Evolutionary conservation across 2,797 vertebrate species (phyloP), one percentile per base, ranked within the genome.

Genomic region (Hylomyscus alleni): DNA sequence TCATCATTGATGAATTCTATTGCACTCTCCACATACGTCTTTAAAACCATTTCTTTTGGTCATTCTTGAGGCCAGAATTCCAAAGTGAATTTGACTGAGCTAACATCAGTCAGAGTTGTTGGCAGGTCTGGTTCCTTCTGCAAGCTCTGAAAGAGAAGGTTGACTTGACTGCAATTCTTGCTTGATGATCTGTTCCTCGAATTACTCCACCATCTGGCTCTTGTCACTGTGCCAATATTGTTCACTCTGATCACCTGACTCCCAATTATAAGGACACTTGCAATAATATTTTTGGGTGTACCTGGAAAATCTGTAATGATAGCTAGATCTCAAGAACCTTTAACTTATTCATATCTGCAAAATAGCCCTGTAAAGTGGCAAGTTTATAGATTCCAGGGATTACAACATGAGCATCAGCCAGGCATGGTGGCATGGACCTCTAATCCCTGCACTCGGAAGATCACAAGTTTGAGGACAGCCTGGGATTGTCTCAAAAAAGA

Each of bases 281-380:
- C 69, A 47, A 93, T 90, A 73, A 37, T 81, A 92, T 78, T 88
- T 87, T 44, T 62, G 29, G 34, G 6, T 6, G 20, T 31, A 76
- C n/a, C 17, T 73, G 86, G 47, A 95, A 95, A 92, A 85, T 83
- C n/a, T 77, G 95, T 9, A 44, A 69, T 69, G 60, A 78, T 72
- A 54, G 67, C n/a, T 50, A 44, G 76, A 94, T 75, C 14, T 44
- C 65, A 87, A 91, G 62, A 88, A 37, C n/a, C 86, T 44, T 44
- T 58, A 88, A 92, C 50, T 56, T 40, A 58, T 94, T 77, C 60
- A 40, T 26, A 82, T 24, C 88, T 78, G 19, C 58, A 87, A 85
- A 83, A 67, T 85, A 90, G 37, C 81, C 17, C 13, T 26, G 0
- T 60, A 65, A 81, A 12, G 40, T 31, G 65, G 52, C 52, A 54